phyloP scores from a whole-genome alignment of 1,140 invertebrate genomes.

The Aphelenchoides fujianensis region DNA sequence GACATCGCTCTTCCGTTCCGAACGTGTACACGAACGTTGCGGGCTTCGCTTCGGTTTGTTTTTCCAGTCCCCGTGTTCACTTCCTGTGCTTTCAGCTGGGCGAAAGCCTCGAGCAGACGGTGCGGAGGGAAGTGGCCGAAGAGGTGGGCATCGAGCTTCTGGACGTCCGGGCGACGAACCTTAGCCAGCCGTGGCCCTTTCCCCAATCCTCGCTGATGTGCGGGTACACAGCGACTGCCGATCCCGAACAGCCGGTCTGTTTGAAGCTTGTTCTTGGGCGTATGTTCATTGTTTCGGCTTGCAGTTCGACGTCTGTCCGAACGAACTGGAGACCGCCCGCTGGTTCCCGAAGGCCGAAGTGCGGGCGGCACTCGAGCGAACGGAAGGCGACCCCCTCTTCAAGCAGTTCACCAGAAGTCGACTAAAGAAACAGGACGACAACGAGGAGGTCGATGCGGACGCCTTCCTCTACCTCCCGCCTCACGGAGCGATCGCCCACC shows the following conservation, averaged over 20 bases:
- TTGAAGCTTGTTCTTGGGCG: conserved; percentile 18
- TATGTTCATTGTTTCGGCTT: conserved; percentile 31
- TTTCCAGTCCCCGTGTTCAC: conserved; percentile 11
- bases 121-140: conserved; percentile 68
- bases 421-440: conserved; percentile 11
- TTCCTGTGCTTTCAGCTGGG: conserved; percentile 62
- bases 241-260: conserved; percentile 52
- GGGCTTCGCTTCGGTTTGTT: conserved; percentile 67
- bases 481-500: conserved; percentile 66
- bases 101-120: conserved; percentile 67
- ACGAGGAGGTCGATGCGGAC: conserved; percentile 58
- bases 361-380: conserved; percentile 54
- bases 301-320: conserved; percentile 65
- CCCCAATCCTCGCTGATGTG: conserved; percentile 67
- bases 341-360: conserved; percentile 68
- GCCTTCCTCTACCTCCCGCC: conserved; percentile 66
- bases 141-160: conserved; percentile 68
- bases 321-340: conserved; percentile 67
- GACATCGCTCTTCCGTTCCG: conserved; percentile 65
- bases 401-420: conserved; percentile 19
- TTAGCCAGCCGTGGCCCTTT: conserved; percentile 69
- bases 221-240: conserved; percentile 65
- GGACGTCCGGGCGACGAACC: conserved; percentile 65
- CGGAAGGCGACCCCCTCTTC: conserved; percentile 59
- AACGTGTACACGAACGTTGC: conserved; percentile 69